Conservation (phyloP, 2,888 invertebrate species). For the Acronicta leporina region DNA sequence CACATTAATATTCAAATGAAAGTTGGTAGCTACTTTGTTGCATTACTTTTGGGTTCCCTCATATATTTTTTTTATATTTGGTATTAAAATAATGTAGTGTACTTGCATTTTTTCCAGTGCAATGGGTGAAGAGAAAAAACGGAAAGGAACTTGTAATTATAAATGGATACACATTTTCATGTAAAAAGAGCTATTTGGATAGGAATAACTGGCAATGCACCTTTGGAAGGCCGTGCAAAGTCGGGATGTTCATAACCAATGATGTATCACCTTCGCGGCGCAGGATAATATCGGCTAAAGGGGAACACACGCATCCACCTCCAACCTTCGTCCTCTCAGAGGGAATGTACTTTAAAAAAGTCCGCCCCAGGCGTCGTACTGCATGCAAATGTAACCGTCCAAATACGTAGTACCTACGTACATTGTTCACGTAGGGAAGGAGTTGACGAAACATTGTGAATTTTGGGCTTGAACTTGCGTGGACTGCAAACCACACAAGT, state of each 20-base stretch:
- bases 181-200: constrained; percentile 19
- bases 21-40: too few relatives aligned
- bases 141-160: constrained; percentile 59
- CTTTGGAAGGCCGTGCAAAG: constrained; percentile 27
- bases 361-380: too few relatives aligned
- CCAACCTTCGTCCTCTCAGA: constrained; percentile 45
- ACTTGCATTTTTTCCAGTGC: background rate
- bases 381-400: too few relatives aligned
- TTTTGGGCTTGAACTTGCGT: too few relatives aligned
- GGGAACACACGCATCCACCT: constrained; percentile 78
- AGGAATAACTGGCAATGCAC: constrained; percentile 37
- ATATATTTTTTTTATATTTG: too few relatives aligned
- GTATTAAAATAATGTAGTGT: too few relatives aligned
- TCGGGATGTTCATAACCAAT: constrained; percentile 24
- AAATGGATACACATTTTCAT: constrained; percentile 61
- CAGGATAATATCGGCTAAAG: constrained; percentile 55
- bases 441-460: too few relatives aligned
- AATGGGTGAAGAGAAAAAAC: constrained; percentile 42
- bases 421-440: too few relatives aligned
- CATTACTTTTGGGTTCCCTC: too few relatives aligned
- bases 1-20: too few relatives aligned
- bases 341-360: constrained; percentile 42
- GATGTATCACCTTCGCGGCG: background rate
- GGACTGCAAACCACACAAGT: too few relatives aligned
- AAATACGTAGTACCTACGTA: too few relatives aligned